These are phyloP conservation scores for Ianthella basta DNA, from an alignment of 37 sponge, comb jelly and placozoan genomes.

Conservation along the genomic window DNA sequence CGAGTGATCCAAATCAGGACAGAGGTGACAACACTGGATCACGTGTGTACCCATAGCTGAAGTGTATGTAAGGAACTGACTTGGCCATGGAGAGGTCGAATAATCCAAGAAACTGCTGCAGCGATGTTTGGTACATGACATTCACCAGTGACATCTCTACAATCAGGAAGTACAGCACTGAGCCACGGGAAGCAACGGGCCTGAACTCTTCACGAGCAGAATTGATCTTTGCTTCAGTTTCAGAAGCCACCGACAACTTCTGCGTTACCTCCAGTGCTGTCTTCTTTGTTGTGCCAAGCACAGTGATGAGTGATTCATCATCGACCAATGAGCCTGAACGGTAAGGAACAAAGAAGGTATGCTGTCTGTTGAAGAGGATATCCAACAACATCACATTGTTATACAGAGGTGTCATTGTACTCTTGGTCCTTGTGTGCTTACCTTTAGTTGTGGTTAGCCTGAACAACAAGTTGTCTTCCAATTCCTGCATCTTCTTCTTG, in stretches of 20 bases:
- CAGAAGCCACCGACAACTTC: slow-evolving; percentile 90
- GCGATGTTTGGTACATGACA: slow-evolving; percentile 99
- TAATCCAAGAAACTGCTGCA: slow-evolving; percentile 94
- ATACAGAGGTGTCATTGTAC: not conserved
- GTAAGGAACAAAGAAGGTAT: not conserved
- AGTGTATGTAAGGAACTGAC: not conserved
- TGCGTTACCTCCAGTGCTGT: slow-evolving; percentile 98
- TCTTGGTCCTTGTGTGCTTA: not conserved
- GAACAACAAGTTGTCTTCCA: slow-evolving; percentile 97
- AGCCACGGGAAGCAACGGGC: slow-evolving; percentile 97
- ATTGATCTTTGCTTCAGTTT: slow-evolving; percentile 98
- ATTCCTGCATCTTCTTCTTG: slow-evolving; percentile 97
- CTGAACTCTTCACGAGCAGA: slow-evolving; percentile 97
- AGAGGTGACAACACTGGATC: too few species aligned
- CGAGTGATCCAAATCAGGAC: too few species aligned
- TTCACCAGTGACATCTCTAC: slow-evolving; percentile 99
- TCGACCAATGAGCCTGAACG: slow-evolving; percentile 93
- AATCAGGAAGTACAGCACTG: slow-evolving; percentile 98
- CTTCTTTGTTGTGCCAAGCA: slow-evolving; percentile 88
- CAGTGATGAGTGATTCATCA: slow-evolving; percentile 96
- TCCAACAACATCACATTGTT: not conserved
- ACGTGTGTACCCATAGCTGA: too few species aligned
- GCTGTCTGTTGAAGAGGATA: too few species aligned
- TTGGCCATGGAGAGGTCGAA: slow-evolving; percentile 95
- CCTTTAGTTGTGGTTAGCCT: slow-evolving; percentile 91